Evolutionary conservation across 1,140 invertebrate species (phyloP).

Genomic region (Octopus sinensis): DNA sequence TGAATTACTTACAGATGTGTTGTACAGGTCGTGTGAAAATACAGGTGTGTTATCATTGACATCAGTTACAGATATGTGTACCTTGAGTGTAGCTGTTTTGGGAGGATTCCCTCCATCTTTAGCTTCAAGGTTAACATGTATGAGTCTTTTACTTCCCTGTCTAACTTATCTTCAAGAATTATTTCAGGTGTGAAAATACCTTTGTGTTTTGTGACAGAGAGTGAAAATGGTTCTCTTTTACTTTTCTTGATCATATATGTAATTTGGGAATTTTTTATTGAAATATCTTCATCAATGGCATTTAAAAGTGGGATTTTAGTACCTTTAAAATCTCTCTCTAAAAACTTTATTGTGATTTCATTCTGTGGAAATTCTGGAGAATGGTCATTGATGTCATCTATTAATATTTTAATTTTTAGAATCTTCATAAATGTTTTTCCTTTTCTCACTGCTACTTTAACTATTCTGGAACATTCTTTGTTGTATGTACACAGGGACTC

Average conservation of each 20-base stretch:
- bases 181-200: conserved; percentile 39
- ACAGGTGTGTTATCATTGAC: conserved; percentile 65
- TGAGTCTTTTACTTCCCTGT: conserved; percentile 36
- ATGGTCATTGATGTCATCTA: conserved; percentile 52
- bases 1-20: conserved; percentile 32
- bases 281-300: conserved; percentile 45
- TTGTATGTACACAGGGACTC: conserved; percentile 41
- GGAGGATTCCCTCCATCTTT: conserved; percentile 70
- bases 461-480: conserved; percentile 29
- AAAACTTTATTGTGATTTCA: conserved; percentile 33
- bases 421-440: conserved; percentile 18
- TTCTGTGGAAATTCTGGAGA: conserved; percentile 39
- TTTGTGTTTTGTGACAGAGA: conserved; percentile 38
- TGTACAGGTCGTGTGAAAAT: conserved; percentile 61
- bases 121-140: conserved; percentile 74
- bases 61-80: conserved; percentile 38
- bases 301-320: too few species aligned
- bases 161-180: conserved; percentile 34
- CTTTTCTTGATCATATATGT: conserved; percentile 30
- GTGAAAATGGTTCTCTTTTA: conserved; percentile 30
- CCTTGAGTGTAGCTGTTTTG: conserved; percentile 73
- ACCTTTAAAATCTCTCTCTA: too few species aligned
- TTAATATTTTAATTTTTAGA: conserved; percentile 21
- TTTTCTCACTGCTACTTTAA: conserved; percentile 36
- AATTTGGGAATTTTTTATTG: conserved; percentile 33